Conservation (phyloP, 2,113 vertebrate genomes). For the Rafetus swinhoei region DNA sequence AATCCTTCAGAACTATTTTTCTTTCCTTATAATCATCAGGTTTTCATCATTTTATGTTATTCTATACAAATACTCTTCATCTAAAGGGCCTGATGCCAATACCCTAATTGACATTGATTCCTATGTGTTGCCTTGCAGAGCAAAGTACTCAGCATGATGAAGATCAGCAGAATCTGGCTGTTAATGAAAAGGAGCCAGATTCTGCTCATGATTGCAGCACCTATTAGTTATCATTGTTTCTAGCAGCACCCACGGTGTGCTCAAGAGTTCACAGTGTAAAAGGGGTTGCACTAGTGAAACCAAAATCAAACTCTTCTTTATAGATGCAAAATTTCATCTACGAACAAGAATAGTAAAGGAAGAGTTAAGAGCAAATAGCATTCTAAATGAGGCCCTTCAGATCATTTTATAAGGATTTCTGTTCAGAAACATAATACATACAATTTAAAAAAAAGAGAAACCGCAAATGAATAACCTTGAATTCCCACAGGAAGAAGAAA, state of each 20-base stretch:
- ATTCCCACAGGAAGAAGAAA: not conserved
- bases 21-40: not conserved
- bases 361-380: not conserved
- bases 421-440: not conserved
- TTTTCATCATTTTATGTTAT: not conserved
- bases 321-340: conserved; percentile 49
- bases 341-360: conserved; percentile 47
- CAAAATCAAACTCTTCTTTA: conserved; percentile 23
- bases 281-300: not conserved
- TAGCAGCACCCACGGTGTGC: not conserved
- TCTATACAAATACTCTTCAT: not conserved
- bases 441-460: not conserved
- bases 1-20: not conserved
- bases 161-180: not conserved
- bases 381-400: not conserved
- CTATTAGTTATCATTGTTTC: not conserved
- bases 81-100: not conserved
- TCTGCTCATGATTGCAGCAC: not conserved
- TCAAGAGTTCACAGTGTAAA: conserved; percentile 18
- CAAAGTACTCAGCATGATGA: not conserved
- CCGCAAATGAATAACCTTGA: not conserved
- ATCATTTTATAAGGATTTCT: conserved; percentile 5
- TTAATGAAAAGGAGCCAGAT: not conserved
- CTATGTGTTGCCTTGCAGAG: not conserved
- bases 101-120: not conserved